These are phyloP conservation scores for Dicroscelio sp. DNA, from an alignment of 2,888 invertebrate species.

Conservation along the genomic window DNA sequence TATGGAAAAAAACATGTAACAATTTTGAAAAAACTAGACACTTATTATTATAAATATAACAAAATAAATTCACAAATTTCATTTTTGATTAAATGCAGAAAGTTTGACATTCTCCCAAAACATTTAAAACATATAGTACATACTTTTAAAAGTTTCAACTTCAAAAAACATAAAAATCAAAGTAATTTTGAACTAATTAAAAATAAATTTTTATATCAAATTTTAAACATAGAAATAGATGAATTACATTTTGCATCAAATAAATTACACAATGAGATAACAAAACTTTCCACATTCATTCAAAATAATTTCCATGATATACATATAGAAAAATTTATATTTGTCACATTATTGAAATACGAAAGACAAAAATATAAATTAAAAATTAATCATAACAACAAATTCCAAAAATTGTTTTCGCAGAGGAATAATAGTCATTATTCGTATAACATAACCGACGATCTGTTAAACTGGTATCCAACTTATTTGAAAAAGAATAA, in stretches of 20 bases:
- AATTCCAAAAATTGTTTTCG: not conserved
- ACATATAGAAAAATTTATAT: too few species aligned
- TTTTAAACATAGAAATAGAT: not conserved
- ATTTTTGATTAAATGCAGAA: constrained; percentile 6
- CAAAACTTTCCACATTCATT: not conserved
- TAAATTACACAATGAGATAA: not conserved
- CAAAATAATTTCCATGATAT: not conserved
- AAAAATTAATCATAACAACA: not conserved
- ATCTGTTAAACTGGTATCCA: not conserved
- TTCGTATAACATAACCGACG: not conserved
- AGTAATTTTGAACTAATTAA: not conserved
- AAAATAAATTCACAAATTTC: too few species aligned
- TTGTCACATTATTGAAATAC: not conserved
- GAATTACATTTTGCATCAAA: not conserved
- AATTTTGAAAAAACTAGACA: too few species aligned
- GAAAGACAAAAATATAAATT: not conserved
- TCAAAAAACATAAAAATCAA: not conserved
- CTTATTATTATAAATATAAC: too few species aligned
- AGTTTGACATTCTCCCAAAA: not conserved
- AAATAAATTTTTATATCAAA: not conserved
- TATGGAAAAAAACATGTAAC: too few species aligned
- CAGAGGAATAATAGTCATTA: not conserved
- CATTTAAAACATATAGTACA: not conserved
- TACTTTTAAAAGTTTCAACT: not conserved
- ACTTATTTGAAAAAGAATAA: not conserved